phyloP scores from a whole-genome alignment of 2,113 vertebrate genomes.

The Orthonyx spaldingii region DNA sequence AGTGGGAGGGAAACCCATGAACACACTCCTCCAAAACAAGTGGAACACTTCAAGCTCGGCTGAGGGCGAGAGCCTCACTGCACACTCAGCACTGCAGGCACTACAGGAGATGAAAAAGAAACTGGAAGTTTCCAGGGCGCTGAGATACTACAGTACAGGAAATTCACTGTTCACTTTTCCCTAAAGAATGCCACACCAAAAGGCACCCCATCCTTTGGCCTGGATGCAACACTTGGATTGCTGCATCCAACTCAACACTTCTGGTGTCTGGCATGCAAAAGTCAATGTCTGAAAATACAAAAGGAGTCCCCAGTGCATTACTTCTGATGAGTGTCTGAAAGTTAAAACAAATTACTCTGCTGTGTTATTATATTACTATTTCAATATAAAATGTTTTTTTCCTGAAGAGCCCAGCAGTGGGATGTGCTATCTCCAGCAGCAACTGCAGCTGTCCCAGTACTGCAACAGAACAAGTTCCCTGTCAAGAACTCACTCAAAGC shows the following conservation, averaged over 20 bases:
- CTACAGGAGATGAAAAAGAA: neutral
- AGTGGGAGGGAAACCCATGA: neutral
- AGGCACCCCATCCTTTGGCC: neutral
- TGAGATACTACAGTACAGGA: neutral
- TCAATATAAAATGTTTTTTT: neutral
- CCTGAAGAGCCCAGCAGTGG: neutral
- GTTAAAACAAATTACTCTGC: neutral
- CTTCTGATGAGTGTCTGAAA: neutral
- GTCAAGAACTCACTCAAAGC: neutral
- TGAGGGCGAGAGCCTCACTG: fast-evolving
- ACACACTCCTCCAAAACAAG: neutral
- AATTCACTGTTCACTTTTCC: neutral
- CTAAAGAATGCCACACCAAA: neutral
- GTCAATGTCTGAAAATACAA: neutral
- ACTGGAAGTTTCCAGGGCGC: neutral
- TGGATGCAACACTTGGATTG: neutral
- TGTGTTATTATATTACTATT: neutral
- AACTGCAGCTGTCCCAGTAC: fast-evolving
- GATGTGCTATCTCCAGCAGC: neutral
- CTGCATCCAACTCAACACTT: neutral
- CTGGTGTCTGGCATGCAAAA: neutral
- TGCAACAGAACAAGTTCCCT: neutral
- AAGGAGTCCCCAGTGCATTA: neutral
- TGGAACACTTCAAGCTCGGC: neutral
- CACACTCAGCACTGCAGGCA: neutral